Conservation (phyloP, 2,113 vertebrate genomes). For the Acinonyx jubatus region DNA sequence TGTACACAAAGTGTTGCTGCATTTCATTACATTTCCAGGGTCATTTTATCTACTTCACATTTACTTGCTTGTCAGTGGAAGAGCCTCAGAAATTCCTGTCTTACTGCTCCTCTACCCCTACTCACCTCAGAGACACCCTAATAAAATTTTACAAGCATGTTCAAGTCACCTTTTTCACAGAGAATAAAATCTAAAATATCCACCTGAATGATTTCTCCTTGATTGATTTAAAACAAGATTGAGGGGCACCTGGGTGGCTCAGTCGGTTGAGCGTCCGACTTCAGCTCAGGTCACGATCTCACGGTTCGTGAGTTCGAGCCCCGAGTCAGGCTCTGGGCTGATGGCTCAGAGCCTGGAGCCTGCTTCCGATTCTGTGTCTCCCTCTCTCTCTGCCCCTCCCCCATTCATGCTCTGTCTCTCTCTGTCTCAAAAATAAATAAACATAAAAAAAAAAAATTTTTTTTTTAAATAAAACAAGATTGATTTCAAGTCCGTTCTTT, state of each 20-base stretch:
- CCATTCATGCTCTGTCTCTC: too few relatives aligned
- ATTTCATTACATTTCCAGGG: not conserved
- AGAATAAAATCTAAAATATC: constrained; percentile 51
- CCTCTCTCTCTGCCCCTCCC: too few relatives aligned
- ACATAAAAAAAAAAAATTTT: too few relatives aligned
- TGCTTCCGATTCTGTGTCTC: too few relatives aligned
- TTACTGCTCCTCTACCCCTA: not conserved
- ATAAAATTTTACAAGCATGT: constrained; percentile 45
- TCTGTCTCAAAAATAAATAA: too few relatives aligned
- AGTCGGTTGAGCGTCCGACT: too few relatives aligned
- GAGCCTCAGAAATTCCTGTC: not conserved
- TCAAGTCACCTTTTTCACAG: constrained; percentile 54
- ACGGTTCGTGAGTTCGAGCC: too few relatives aligned
- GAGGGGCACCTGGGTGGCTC: not conserved
- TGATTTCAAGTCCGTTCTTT: not conserved
- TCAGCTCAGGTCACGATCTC: too few relatives aligned
- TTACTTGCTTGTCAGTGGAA: not conserved
- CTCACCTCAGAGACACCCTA: constrained; percentile 41
- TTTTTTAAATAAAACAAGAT: not conserved
- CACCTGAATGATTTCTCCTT: not conserved
- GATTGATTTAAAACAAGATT: constrained; percentile 17
- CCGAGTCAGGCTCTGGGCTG: too few relatives aligned
- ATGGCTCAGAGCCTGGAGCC: too few relatives aligned
- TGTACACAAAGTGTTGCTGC: not conserved
- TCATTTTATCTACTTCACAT: constrained; percentile 20